These are phyloP conservation scores for Cricetomys ansorgei DNA, from an alignment of 2,113 vertebrate species.

Conservation along the genomic window DNA sequence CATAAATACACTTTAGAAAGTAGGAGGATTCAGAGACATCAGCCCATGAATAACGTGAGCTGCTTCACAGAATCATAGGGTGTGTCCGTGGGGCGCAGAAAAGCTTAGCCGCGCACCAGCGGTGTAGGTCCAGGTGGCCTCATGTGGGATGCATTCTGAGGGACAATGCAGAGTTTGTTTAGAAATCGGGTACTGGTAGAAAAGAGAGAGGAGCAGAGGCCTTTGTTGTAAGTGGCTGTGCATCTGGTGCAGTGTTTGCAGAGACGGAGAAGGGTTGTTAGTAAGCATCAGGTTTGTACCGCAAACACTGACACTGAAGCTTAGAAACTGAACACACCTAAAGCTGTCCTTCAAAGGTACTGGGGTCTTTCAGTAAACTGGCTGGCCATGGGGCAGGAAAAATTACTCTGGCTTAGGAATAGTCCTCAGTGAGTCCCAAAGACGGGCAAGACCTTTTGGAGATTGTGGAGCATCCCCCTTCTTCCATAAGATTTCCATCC, in stretches of 20 bases:
- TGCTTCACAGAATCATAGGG: not conserved
- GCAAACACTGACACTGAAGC: not conserved
- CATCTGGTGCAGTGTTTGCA: not conserved
- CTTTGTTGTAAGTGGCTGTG: not conserved
- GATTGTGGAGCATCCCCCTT: not conserved
- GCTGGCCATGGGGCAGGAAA: not conserved
- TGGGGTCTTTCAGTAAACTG: not conserved
- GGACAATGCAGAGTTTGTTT: not conserved
- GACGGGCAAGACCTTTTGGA: not conserved
- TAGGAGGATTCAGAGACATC: not conserved
- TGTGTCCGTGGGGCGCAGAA: not conserved
- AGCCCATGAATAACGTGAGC: not conserved
- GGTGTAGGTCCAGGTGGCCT: not conserved
- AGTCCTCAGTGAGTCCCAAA: not conserved
- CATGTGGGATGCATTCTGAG: not conserved
- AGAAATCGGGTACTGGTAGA: not conserved
- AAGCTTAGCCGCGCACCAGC: not conserved
- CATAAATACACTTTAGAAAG: not conserved
- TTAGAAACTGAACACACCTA: not conserved
- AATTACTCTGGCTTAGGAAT: not conserved
- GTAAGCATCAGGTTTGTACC: not conserved
- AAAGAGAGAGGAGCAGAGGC: no score
- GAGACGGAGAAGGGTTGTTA: not conserved
- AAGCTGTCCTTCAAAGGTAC: not conserved
- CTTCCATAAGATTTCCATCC: not conserved